These are phyloP conservation scores for human DNA, from an alignment of 2,113 vertebrate genomes.

Conservation along the genomic window DNA sequence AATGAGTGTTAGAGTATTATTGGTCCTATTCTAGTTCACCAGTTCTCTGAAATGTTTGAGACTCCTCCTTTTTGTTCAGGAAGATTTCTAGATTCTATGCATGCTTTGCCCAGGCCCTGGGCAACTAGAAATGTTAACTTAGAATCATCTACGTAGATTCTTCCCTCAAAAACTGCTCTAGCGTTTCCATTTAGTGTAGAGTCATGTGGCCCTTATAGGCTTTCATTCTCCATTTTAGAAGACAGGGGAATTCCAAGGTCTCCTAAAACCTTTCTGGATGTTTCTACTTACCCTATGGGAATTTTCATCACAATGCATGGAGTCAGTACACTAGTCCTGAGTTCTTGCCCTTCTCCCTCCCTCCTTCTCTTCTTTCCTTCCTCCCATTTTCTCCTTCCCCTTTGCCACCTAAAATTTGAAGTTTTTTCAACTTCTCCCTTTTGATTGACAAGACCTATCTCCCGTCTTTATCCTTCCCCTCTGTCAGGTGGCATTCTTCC, in stretches of 20 bases:
- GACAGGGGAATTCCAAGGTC: background rate
- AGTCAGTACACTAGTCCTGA: background rate
- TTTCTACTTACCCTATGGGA: background rate
- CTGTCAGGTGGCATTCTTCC: background rate
- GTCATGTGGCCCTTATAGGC: background rate
- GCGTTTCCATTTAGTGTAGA: background rate
- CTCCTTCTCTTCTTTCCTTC: background rate
- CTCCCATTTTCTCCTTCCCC: background rate
- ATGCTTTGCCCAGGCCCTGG: background rate
- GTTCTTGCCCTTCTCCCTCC: background rate
- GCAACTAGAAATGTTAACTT: background rate
- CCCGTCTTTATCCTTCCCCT: background rate
- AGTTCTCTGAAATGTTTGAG: constrained; percentile 23
- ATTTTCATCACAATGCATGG: background rate
- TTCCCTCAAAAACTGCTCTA: background rate
- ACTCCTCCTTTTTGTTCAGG: background rate
- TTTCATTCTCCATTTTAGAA: background rate
- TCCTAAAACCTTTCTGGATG: background rate
- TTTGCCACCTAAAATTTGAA: background rate
- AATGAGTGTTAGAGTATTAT: background rate
- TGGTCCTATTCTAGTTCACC: background rate
- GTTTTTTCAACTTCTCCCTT: background rate
- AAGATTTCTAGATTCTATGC: background rate
- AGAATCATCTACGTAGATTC: background rate
- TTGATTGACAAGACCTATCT: background rate